A percentile compares a stretch with the other conserved stretches of the same genome.
These are phyloP conservation scores for Stenotaenia linearis DNA, from an alignment of 2,888 invertebrate species.

Conservation along the genomic window DNA sequence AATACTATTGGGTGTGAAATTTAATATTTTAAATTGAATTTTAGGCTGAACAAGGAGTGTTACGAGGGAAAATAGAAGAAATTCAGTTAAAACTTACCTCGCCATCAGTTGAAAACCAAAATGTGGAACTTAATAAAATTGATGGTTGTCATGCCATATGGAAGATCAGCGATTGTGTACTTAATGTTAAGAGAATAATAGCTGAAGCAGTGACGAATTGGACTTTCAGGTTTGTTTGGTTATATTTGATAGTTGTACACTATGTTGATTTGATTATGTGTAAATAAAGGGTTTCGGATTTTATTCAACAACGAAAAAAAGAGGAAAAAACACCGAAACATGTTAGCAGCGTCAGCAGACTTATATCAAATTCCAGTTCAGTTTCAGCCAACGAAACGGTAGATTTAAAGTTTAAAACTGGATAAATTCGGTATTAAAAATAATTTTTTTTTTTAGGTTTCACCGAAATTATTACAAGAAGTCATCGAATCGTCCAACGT, in stretches of 20 bases:
- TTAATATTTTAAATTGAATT: background rate
- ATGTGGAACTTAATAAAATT: background rate
- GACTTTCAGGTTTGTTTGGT: conserved; percentile 52
- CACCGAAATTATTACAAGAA: background rate
- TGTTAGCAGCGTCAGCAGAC: conserved; percentile 3
- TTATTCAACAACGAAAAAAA: conserved; percentile 49
- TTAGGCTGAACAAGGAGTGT: conserved; percentile 63
- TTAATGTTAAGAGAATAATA: conserved; percentile 58
- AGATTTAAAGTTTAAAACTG: no score
- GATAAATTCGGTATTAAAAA: no score
- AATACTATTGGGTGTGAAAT: background rate
- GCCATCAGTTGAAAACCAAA: conserved; percentile 54
- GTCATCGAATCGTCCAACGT: background rate
- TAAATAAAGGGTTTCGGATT: conserved; percentile 46
- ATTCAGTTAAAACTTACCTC: conserved; percentile 70
- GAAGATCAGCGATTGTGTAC: conserved; percentile 38
- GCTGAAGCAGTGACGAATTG: conserved; percentile 66
- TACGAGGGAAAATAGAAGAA: conserved; percentile 74
- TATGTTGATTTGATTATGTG: background rate
- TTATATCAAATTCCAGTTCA: background rate
- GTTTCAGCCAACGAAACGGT: background rate
- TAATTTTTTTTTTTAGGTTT: background rate
- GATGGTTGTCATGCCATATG: conserved; percentile 38
- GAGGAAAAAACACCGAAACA: conserved; percentile 41
- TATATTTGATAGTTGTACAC: background rate